Conservation (phyloP, 2,113 vertebrate genomes). For the Morone chrysops region DNA sequence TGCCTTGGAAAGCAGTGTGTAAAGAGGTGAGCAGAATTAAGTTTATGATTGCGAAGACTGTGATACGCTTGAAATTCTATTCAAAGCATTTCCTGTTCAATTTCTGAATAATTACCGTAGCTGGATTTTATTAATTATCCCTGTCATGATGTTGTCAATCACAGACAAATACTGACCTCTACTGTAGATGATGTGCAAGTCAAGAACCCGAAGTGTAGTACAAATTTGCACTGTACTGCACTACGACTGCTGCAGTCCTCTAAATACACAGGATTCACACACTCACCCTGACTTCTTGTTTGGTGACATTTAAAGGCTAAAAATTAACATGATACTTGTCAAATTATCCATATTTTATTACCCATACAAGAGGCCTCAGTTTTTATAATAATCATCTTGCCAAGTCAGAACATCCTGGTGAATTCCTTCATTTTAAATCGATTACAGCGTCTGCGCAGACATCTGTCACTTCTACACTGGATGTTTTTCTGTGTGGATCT, state of each 20-base stretch:
- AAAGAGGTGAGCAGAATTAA: no score
- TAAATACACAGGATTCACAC: no score
- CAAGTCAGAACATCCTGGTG: neutral
- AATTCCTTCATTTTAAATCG: neutral
- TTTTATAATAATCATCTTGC: neutral
- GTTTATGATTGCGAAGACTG: no score
- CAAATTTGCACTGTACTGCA: neutral
- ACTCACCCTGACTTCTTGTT: neutral
- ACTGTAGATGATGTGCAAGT: conserved; percentile 13
- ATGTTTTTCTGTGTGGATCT: neutral
- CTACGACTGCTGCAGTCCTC: neutral
- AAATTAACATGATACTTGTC: neutral
- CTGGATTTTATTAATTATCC: neutral
- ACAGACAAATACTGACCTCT: conserved; percentile 49
- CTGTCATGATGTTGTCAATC: neutral
- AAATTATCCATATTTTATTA: neutral
- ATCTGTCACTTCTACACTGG: neutral
- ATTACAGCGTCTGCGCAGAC: neutral
- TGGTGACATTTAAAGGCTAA: neutral
- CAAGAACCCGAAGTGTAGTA: neutral
- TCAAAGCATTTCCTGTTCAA: neutral
- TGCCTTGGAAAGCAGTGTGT: neutral
- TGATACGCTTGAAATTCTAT: no score
- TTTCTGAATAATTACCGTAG: no score
- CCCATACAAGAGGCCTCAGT: neutral